Evolutionary conservation across 1,140 invertebrate species (phyloP), one percentile per base, ranked within the genome.

Genomic region (Leptinotarsa undecemlineata): DNA sequence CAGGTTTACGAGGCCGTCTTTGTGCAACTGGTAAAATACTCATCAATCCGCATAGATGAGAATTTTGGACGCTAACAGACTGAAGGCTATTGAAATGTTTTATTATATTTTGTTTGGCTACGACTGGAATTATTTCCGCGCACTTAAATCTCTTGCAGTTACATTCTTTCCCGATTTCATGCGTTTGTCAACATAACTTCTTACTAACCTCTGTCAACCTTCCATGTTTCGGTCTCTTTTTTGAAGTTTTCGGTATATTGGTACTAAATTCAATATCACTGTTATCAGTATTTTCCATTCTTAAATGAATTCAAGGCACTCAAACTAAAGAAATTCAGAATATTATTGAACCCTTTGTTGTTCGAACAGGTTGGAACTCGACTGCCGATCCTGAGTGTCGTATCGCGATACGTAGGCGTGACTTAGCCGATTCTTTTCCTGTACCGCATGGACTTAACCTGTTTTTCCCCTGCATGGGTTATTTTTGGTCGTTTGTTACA

Each of bases 31-130:
- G 48, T 51, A 51, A 51, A 51, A 51, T 57, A 57, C 14, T 57
- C n/a, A 57, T 57, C 51, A 57, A 57, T 57, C 51, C 51, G 51
- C 51, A 57, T 57, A 57, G 51, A 57, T 57, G 51, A n/a, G 51
- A 15, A 57, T 57, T 57, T 57, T 57, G 51, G 14, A 15, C 51
- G 51, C 51, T 57, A 57, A 57, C 51, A 57, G 51, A 57, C 51
- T 57, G 51, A 57, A 57, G 51, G 51, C 51, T 57, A 57, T 57
- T 57, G 51, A 57, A 57, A 57, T 57, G 51, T 15, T 57, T 57
- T 57, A n/a, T 57, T 57, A 57, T 57, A n/a, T 57, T 57, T 57
- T 57, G 51, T n/a, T n/a, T 57, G 51, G n/a, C 51, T n/a, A 57
- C 51, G 26, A 33, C 26, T 33, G 26, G 26, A 8, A 6, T 8